These are phyloP conservation scores for Cyrtorhinus lividipennis DNA, from an alignment of 1,140 invertebrate species.

Conservation along the genomic window DNA sequence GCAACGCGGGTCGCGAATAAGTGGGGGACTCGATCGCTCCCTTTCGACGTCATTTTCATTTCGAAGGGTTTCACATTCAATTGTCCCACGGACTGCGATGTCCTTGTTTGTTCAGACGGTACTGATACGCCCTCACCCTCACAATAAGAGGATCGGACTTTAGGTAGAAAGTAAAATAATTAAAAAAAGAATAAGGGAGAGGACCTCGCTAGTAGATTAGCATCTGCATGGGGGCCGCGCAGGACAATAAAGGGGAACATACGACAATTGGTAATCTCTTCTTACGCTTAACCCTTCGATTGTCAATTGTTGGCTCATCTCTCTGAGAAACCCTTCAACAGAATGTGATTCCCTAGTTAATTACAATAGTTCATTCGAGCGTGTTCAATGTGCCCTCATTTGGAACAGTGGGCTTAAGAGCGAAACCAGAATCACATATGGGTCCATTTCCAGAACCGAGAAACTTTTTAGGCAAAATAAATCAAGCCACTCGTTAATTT, in stretches of 20 bases:
- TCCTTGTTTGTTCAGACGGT: constrained; percentile 5
- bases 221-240: background rate
- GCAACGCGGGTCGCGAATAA: no score
- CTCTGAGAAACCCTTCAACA: background rate
- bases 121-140: background rate
- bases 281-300: background rate
- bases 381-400: no score
- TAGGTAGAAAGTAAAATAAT: constrained; percentile 7
- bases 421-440: no score
- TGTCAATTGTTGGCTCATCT: background rate
- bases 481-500: no score
- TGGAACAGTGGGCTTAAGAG: no score
- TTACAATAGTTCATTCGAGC: no score
- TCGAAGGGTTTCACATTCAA: background rate
- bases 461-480: no score
- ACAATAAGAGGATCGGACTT: constrained; percentile 9
- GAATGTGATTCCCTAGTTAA: background rate
- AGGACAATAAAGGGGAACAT: background rate
- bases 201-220: background rate
- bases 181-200: background rate
- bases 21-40: background rate
- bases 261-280: constrained; percentile 5
- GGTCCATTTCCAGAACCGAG: no score
- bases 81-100: background rate
- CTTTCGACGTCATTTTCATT: background rate